Evolutionary conservation across 2,888 invertebrate genomes (phyloP).

Genomic region (Oxycera nigricornis): DNA sequence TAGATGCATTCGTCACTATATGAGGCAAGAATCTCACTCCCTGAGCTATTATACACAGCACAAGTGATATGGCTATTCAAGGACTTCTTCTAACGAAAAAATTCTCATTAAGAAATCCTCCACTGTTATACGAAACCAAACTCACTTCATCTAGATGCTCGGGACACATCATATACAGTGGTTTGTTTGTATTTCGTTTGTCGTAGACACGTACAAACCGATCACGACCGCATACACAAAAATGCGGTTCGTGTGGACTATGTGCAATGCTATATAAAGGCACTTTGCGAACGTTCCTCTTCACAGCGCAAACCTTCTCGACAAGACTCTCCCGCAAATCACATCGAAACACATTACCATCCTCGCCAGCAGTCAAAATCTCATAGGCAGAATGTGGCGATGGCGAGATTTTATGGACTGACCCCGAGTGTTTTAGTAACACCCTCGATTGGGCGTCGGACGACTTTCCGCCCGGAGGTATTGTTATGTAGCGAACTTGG

Average conservation of each 20-base stretch:
- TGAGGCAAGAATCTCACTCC: slow-evolving; percentile 88
- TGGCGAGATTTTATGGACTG: slow-evolving; percentile 86
- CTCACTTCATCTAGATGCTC: slow-evolving; percentile 52
- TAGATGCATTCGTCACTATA: slow-evolving; percentile 95
- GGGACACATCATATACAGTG: slow-evolving; percentile 72
- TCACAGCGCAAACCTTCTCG: slow-evolving; percentile 65
- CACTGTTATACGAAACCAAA: neutral
- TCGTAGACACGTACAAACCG: slow-evolving; percentile 80
- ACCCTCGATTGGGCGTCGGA: slow-evolving; percentile 57
- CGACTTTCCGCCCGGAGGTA: slow-evolving; percentile 65
- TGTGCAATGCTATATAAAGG: slow-evolving; percentile 88
- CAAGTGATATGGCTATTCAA: slow-evolving; percentile 77
- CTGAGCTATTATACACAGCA: slow-evolving; percentile 89
- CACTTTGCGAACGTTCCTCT: slow-evolving; percentile 67
- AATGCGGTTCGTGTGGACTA: slow-evolving; percentile 81
- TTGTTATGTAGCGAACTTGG: slow-evolving; percentile 72
- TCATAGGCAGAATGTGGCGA: slow-evolving; percentile 77
- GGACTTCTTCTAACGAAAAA: slow-evolving; percentile 50
- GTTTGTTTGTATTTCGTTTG: slow-evolving; percentile 65
- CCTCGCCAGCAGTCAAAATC: slow-evolving; percentile 87
- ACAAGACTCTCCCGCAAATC: slow-evolving; percentile 72
- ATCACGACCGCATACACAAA: slow-evolving; percentile 85
- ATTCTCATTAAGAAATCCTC: neutral
- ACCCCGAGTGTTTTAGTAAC: slow-evolving; percentile 74
- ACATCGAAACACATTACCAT: slow-evolving; percentile 79